Percentiles rank a stretch among this genome's conserved stretches.
phyloP scores from a whole-genome alignment of 1,140 invertebrate species.

The Berghia stephanieae region DNA sequence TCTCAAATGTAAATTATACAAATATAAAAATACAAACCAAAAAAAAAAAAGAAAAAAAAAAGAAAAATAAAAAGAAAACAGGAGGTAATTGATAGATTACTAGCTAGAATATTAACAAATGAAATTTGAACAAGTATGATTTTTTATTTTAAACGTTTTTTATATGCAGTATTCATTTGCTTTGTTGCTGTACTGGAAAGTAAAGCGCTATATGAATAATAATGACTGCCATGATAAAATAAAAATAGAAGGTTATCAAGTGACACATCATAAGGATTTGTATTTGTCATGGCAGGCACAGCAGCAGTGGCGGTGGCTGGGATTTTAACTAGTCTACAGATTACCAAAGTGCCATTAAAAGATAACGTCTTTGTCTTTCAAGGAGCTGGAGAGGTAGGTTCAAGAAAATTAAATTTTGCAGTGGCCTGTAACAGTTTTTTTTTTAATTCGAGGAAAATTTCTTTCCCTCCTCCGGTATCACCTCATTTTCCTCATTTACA shows the following conservation, averaged over 20 bases:
- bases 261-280: too few relatives aligned
- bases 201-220: not conserved
- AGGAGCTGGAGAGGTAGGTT: conserved; percentile 66
- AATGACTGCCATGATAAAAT: not conserved
- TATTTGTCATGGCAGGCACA: conserved; percentile 56
- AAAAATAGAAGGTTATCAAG: too few relatives aligned
- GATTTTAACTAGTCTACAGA: conserved; percentile 55
- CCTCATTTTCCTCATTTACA: not conserved
- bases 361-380: conserved; percentile 65
- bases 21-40: too few relatives aligned
- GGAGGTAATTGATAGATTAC: too few relatives aligned
- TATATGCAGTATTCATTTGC: not conserved
- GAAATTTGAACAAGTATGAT: not conserved
- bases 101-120: too few relatives aligned
- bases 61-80: too few relatives aligned
- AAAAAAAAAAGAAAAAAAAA: too few relatives aligned
- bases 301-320: conserved; percentile 66
- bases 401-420: not conserved
- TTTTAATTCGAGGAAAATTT: not conserved
- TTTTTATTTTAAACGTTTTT: not conserved
- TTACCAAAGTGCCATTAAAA: conserved; percentile 58
- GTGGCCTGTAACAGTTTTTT: not conserved
- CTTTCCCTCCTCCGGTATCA: not conserved
- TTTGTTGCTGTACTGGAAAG: not conserved
- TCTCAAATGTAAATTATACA: too few relatives aligned